phyloP scores from a whole-genome alignment of 2,113 vertebrate species.

The Varanus salvator region DNA sequence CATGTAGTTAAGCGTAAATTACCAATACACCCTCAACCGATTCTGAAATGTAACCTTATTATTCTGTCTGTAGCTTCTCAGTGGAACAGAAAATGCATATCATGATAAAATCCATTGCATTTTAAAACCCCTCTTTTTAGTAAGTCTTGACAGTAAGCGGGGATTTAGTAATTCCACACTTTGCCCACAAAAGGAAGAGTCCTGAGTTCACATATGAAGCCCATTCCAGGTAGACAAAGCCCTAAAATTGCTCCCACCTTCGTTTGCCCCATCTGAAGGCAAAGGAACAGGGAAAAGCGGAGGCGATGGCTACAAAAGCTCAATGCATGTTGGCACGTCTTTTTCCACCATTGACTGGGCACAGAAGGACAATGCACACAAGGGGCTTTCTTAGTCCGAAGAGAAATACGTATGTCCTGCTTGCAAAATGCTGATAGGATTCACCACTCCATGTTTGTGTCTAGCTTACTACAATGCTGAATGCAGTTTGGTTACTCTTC shows the following conservation, averaged over 20 bases:
- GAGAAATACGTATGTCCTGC: no score
- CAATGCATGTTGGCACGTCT: background rate
- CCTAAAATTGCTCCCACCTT: background rate
- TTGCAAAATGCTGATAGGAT: no score
- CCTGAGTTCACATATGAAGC: background rate
- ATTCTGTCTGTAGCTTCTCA: constrained; percentile 63
- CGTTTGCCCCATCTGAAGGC: background rate
- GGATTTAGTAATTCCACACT: constrained; percentile 55
- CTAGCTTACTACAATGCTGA: no score
- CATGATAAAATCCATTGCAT: constrained; percentile 61
- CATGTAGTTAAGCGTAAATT: constrained; percentile 67
- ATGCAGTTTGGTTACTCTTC: no score
- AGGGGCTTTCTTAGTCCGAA: no score
- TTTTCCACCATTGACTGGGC: no score
- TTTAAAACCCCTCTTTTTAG: constrained; percentile 51
- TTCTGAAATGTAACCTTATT: constrained; percentile 73
- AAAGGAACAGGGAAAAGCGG: background rate
- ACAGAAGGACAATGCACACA: no score
- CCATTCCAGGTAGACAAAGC: background rate
- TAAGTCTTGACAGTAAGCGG: constrained; percentile 62
- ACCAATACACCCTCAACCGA: constrained; percentile 65
- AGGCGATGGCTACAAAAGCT: background rate
- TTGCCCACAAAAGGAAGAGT: background rate
- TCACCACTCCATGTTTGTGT: no score
- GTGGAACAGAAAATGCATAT: constrained; percentile 64